Evolutionary conservation across 2,888 invertebrate genomes (phyloP), one percentile per base, ranked within the genome.

Genomic region (Argyresthia albistria): DNA sequence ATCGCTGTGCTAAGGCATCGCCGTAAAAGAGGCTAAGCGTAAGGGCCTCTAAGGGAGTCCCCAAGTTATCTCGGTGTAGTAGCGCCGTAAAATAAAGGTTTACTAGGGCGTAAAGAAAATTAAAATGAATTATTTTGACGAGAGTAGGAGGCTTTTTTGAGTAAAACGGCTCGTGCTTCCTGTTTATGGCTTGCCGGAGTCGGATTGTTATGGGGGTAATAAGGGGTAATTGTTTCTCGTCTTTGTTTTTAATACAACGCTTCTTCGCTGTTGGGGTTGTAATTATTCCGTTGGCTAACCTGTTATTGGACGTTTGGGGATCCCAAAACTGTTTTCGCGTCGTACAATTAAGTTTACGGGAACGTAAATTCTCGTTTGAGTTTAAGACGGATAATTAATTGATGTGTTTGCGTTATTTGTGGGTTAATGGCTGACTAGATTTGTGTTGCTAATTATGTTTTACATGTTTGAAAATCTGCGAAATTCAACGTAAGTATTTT

Each of bases 81-180:
- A 66, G 66, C 70, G 66, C 75, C 81, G 80, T 87, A 87, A 87
- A 87, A 87, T 87, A 86, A 86, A 86, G 86, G 81, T 87, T 87
- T 86, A 87, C 79, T 83, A 72, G 80, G 70, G 76, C 80, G 83
- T 87, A 87, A 86, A 86, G 84, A 84, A 86, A 87, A 87, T 87
- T 86, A 87, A 86, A 87, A 87, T 87, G 87, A 87, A 86, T 87
- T 87, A 87, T 87, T 87, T 86, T 87, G 87, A 86, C 87, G 87
- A 86, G 83, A 75, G 70, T 70, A 67, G 67, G 72, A 75, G 73
- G 73, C 66, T 65, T 69, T 68, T 68, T 70, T 66, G 72, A 65
- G 64, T 56, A 53, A 53, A 54, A 52, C 48, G 53, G 69, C 63
- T 25, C 25, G 25, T 4, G 25, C 25, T 25, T 25, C 25, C 64